These are phyloP conservation scores for Phrynosoma blainvillii DNA, from an alignment of 2,113 vertebrate genomes.

Conservation along the genomic window DNA sequence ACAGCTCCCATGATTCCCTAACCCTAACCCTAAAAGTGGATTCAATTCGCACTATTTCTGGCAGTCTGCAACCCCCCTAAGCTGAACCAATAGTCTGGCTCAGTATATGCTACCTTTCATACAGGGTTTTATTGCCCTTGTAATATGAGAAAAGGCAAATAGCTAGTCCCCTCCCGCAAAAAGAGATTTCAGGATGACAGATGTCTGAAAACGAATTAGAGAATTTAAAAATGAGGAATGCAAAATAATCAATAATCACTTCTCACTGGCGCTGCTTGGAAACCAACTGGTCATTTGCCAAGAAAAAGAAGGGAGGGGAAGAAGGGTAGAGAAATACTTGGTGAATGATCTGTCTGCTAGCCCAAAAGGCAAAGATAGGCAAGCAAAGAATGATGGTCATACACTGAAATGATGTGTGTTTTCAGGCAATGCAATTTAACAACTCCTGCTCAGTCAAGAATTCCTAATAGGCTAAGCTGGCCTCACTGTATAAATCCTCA, in stretches of 20 bases:
- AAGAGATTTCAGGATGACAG: background rate
- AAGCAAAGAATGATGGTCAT: constrained; percentile 2
- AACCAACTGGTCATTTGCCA: constrained; percentile 19
- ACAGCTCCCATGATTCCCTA: no score
- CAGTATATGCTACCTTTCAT: background rate
- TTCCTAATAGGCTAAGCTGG: background rate
- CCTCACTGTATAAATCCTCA: constrained; percentile 10
- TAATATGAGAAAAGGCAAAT: background rate
- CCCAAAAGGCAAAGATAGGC: background rate
- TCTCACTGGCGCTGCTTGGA: background rate
- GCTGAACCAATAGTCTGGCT: no score
- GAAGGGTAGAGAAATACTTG: background rate
- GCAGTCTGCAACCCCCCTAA: no score
- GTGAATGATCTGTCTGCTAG: background rate
- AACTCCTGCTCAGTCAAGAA: constrained; percentile 3
- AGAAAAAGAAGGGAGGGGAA: background rate
- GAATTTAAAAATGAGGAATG: constrained; percentile 1
- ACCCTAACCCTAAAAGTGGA: no score
- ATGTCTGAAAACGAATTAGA: constrained; percentile 6
- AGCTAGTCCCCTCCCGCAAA: no score
- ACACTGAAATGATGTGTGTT: constrained; percentile 14
- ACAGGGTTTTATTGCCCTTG: background rate
- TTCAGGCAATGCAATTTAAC: constrained; percentile 28
- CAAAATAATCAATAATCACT: constrained; percentile 2
- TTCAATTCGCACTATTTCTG: background rate